Evolutionary conservation across 2,888 invertebrate genomes (phyloP).

Genomic region (Parapristionchus giblindavisi): DNA sequence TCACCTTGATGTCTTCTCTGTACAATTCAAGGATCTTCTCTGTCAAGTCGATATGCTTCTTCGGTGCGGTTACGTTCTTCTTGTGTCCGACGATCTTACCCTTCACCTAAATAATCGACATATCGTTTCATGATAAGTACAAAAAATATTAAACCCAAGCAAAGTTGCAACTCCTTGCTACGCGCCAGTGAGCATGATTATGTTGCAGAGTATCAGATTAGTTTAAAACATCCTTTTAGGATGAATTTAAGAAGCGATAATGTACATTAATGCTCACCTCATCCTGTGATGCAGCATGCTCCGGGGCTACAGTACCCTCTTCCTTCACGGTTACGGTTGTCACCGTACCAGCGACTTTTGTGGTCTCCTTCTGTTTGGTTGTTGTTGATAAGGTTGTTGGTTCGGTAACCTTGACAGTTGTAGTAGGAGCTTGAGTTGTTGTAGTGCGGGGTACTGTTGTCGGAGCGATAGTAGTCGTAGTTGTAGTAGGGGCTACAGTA

Average conservation of each 20-base stretch:
- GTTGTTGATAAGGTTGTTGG: too few species aligned
- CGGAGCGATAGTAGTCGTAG: constrained; percentile 1
- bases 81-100: too few species aligned
- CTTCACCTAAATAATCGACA: too few species aligned
- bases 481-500: not conserved
- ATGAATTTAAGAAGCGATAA: too few species aligned
- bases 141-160: too few species aligned
- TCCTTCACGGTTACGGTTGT: not conserved
- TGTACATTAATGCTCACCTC: not conserved
- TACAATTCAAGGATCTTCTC: constrained; percentile 38
- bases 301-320: constrained; percentile 4
- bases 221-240: too few species aligned
- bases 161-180: too few species aligned
- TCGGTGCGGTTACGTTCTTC: too few species aligned
- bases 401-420: not conserved
- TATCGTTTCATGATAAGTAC: too few species aligned
- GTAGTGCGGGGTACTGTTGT: not conserved
- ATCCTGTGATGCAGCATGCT: constrained; percentile 3
- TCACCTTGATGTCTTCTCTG: constrained; percentile 27
- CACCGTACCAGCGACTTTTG: constrained; percentile 18
- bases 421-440: not conserved
- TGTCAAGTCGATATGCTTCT: constrained; percentile 29
- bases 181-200: too few species aligned
- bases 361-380: not conserved
- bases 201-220: too few species aligned